phyloP scores from a whole-genome alignment of 1,140 invertebrate species.

The Achatina immaculata region DNA sequence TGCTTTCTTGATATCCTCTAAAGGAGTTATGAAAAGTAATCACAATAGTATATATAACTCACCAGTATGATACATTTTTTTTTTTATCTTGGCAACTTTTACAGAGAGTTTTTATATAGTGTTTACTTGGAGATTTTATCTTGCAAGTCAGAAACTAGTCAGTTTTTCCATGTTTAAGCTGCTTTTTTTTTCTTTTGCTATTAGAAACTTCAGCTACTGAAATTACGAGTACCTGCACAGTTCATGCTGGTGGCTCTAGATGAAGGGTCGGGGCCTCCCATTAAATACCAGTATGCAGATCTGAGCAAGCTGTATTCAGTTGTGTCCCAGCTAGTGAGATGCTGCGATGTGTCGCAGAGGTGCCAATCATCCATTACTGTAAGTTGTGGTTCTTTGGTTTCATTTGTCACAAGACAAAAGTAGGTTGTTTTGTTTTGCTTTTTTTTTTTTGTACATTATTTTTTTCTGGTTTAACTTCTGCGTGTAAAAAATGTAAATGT shows the following conservation, averaged over 20 bases:
- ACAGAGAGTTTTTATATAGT: no score
- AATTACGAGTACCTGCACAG: conserved; percentile 89
- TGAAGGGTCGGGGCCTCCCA: conserved; percentile 90
- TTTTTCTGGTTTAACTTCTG: background rate
- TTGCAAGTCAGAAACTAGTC: background rate
- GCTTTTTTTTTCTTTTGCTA: conserved; percentile 20
- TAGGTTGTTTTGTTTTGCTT: no score
- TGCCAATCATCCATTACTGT: conserved; percentile 79
- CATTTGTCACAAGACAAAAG: no score
- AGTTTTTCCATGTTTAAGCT: background rate
- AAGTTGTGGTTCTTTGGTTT: conserved; percentile 52
- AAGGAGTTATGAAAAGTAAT: no score
- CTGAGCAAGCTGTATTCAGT: conserved; percentile 94
- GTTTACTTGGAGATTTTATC: no score
- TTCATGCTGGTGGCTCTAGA: conserved; percentile 94
- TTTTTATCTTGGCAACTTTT: no score
- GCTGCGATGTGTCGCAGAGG: conserved; percentile 89
- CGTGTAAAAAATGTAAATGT: no score
- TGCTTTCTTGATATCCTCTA: no score
- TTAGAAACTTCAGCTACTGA: conserved; percentile 71
- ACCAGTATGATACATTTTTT: no score
- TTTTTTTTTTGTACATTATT: background rate
- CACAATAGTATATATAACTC: no score
- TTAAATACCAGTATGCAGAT: conserved; percentile 97
- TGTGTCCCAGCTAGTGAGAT: conserved; percentile 90